Conservation (phyloP, 1,140 invertebrate genomes). For the Homarus americanus region DNA sequence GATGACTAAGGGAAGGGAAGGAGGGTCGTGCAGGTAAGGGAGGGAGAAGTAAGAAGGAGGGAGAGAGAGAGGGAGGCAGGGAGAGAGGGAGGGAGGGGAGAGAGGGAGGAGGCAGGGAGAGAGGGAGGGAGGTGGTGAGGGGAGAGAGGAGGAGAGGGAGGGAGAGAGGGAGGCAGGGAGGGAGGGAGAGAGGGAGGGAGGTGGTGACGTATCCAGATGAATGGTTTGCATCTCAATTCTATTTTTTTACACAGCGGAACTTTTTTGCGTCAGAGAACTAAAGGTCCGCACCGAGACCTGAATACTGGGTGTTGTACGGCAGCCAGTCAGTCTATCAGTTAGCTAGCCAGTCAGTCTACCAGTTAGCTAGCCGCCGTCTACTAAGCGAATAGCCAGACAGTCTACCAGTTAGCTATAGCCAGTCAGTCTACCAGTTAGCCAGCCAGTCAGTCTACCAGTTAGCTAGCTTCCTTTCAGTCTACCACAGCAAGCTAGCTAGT, state of each 20-base stretch:
- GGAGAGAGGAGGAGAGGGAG: not conserved
- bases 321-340: no score
- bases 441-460: no score
- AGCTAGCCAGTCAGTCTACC: not conserved
- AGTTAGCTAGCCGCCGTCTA: not conserved
- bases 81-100: not conserved
- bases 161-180: not conserved
- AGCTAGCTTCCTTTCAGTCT: no score
- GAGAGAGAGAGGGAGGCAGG: no score
- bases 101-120: not conserved
- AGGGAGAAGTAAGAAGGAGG: no score
- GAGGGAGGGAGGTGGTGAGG: not conserved
- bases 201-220: slow-evolving; percentile 50
- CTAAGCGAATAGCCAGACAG: no score
- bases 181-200: not conserved
- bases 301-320: no score
- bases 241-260: not conserved
- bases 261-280: not conserved
- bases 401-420: no score
- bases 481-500: no score
- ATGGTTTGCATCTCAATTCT: slow-evolving; percentile 58
- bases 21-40: no score
- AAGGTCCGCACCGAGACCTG: not conserved
- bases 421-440: no score
- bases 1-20: no score